phyloP scores from a whole-genome alignment of 2,797 vertebrate genomes.

The Falco peregrinus region DNA sequence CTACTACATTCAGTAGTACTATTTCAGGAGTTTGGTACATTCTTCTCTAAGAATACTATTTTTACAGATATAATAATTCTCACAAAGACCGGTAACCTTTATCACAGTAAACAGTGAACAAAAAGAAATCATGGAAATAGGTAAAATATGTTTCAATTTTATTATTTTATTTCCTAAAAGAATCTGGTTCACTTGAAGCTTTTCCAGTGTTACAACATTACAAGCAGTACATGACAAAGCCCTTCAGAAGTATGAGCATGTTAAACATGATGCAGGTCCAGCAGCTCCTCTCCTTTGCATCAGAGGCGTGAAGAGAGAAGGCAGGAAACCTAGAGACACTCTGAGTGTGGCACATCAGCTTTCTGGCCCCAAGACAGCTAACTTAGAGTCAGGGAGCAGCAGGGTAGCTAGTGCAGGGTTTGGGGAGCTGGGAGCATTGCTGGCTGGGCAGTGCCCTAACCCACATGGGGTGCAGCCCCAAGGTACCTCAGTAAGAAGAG shows the following conservation, averaged over 20 bases:
- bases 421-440: not conserved
- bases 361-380: not conserved
- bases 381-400: not conserved
- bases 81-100: not conserved
- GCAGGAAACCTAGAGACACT: not conserved
- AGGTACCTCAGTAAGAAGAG: not conserved
- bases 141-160: not conserved
- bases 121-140: not conserved
- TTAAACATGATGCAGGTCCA: not conserved
- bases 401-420: not conserved
- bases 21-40: not conserved
- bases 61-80: not conserved
- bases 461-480: rapidly evolving
- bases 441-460: not conserved
- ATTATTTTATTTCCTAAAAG: not conserved
- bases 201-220: not conserved
- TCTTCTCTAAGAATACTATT: not conserved
- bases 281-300: not conserved
- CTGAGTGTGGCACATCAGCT: not conserved
- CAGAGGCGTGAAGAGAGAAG: not conserved
- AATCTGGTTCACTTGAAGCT: not conserved
- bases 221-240: not conserved
- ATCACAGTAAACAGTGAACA: not conserved
- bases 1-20: not conserved
- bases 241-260: not conserved